These are phyloP conservation scores for Sciaenops ocellatus DNA, from an alignment of 2,797 vertebrate genomes.

Conservation along the genomic window DNA sequence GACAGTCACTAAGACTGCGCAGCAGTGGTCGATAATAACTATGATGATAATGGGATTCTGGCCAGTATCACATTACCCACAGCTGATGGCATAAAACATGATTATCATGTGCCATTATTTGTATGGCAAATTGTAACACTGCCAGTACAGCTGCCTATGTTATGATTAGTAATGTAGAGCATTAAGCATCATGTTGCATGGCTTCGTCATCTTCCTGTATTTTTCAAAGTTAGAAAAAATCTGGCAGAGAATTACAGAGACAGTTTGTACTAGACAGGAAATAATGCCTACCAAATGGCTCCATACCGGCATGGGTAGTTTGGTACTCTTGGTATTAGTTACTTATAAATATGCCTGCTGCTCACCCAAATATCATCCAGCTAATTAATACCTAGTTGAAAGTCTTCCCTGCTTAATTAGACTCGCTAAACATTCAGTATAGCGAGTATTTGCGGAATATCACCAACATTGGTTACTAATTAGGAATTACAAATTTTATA, in stretches of 20 bases:
- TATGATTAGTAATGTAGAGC: slow-evolving; percentile 44
- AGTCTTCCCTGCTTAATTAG: slow-evolving; percentile 37
- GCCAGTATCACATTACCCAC: slow-evolving; percentile 65
- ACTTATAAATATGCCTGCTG: slow-evolving; percentile 6
- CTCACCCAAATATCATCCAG: slow-evolving; percentile 24
- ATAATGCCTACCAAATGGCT: slow-evolving; percentile 13
- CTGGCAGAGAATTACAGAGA: background rate
- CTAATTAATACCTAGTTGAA: slow-evolving; percentile 31
- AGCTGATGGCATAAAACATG: slow-evolving; percentile 69
- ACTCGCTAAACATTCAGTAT: slow-evolving; percentile 1
- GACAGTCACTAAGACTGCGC: slow-evolving; percentile 50
- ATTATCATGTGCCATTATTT: slow-evolving; percentile 59
- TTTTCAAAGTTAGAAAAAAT: slow-evolving; percentile 16
- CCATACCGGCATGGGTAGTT: background rate
- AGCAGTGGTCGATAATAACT: slow-evolving; percentile 71
- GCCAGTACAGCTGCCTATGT: slow-evolving; percentile 54
- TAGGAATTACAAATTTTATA: background rate
- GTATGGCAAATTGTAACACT: slow-evolving; percentile 37
- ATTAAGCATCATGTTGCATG: slow-evolving; percentile 21
- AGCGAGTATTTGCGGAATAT: background rate
- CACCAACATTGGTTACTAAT: background rate
- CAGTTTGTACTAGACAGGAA: slow-evolving; percentile 29
- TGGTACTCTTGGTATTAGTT: slow-evolving; percentile 21
- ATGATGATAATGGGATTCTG: slow-evolving; percentile 70
- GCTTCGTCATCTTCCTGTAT: slow-evolving; percentile 33